Evolutionary conservation across 2,888 invertebrate species (phyloP), one percentile per base, ranked within the genome.

Genomic region (Amblyjoppa proteus): DNA sequence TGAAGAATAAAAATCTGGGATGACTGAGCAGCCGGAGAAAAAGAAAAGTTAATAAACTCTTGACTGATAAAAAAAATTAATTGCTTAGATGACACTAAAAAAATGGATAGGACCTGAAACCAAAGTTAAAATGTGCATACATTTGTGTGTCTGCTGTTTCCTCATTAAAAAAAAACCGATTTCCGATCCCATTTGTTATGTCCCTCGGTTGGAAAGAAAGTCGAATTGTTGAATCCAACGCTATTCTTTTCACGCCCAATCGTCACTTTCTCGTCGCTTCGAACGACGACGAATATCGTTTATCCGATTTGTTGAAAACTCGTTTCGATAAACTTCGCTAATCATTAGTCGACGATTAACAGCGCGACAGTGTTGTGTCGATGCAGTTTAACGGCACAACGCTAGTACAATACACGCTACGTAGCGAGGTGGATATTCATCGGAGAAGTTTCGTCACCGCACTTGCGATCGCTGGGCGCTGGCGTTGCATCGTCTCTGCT

Each of bases 371-470:
- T 3, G 41, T 41, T 5, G 16, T 49, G 4, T 49, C 16, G 45
- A 49, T 16, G 45, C 3, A 16, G 45, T 31, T 9, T 61, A 61
- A 16, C 16, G 34, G 20, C 28, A 53, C 28, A 53, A 25, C 25
- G 41, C 1, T 34, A 68, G 41, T 16, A 20, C 53, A 34, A 25
- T 73, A 51, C 25, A 68, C 45, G 56, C 68, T 56, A 31, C 41
- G 53, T 49, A 31, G 11, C 41, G 51, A 13, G 16, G 31, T 58
- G n/a, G 13, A 34, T 31, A 69, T 77, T 20, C 20, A 68, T 28
- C 61, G 64, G 61, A 7, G 16, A 79, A 79, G 79, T 79, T 79
- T 79, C 61, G 70, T 38, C 70, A 71, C 61, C 64, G 70, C 61
- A 61, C 61, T 61, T 70, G 80, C 64, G 64, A 70, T 70, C 79